Conservation (phyloP, 1,140 invertebrate genomes). For the Hypsibius dujardini region DNA sequence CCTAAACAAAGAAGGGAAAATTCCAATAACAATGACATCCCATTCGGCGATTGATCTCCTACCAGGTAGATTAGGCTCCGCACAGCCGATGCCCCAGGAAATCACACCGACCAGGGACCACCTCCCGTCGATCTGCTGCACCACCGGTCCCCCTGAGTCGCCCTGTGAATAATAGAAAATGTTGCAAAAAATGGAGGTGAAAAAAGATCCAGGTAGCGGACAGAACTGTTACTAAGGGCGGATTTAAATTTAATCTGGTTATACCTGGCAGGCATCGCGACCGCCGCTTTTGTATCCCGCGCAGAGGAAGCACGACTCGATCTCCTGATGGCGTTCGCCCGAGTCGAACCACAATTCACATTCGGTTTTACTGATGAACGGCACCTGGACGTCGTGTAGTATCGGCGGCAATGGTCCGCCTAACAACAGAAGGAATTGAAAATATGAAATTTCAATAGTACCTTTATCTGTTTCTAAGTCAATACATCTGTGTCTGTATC, state of each 20-base stretch:
- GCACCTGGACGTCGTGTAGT: conserved; percentile 72
- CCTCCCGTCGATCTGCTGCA: conserved; percentile 58
- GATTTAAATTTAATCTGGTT: too few species aligned
- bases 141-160: conserved; percentile 77
- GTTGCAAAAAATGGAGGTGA: neutral
- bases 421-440: conserved; percentile 31
- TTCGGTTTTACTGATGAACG: conserved; percentile 70
- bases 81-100: conserved; percentile 80
- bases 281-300: conserved; percentile 77
- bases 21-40: neutral
- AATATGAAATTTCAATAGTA: too few species aligned
- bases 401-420: conserved; percentile 72
- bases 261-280: conserved; percentile 72
- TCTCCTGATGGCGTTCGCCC: conserved; percentile 75
- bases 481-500: too few species aligned
- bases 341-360: conserved; percentile 75
- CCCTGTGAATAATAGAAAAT: conserved; percentile 39
- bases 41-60: neutral
- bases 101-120: conserved; percentile 75
- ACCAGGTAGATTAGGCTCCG: conserved; percentile 69
- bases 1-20: neutral
- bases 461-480: too few species aligned
- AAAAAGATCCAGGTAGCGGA: too few species aligned
- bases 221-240: too few species aligned
- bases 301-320: conserved; percentile 82